phyloP scores from a whole-genome alignment of 2,797 vertebrate genomes.

The Tadarida brasiliensis region DNA sequence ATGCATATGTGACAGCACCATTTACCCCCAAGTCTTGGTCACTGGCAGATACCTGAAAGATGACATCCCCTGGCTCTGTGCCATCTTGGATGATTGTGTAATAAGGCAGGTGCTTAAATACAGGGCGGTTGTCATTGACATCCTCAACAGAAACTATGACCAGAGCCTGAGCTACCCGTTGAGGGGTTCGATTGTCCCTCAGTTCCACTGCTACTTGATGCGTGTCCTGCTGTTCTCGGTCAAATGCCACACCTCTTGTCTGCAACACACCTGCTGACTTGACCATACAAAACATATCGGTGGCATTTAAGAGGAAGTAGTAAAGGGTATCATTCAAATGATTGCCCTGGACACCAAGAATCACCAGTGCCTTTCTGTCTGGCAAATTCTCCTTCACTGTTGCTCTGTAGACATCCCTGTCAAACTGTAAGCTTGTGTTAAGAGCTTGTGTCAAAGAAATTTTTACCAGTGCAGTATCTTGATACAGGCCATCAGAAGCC shows the following conservation, averaged over 20 bases:
- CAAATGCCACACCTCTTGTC: conserved; percentile 93
- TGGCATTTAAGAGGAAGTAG: conserved; percentile 93
- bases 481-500: conserved; percentile 94
- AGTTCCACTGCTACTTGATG: conserved; percentile 93
- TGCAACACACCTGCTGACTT: conserved; percentile 93
- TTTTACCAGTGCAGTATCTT: conserved; percentile 90
- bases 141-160: conserved; percentile 95
- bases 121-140: conserved; percentile 94
- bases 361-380: conserved; percentile 88
- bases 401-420: conserved; percentile 87
- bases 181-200: conserved; percentile 91
- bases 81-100: conserved; percentile 93
- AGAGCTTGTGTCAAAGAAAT: conserved; percentile 89
- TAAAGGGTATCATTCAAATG: conserved; percentile 94
- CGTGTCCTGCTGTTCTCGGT: conserved; percentile 92
- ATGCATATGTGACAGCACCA: conserved; percentile 91
- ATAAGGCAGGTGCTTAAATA: conserved; percentile 95
- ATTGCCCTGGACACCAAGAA: conserved; percentile 91
- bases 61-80: conserved; percentile 95
- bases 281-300: conserved; percentile 91
- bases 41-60: conserved; percentile 94
- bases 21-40: conserved; percentile 95
- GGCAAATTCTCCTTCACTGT: conserved; percentile 92
- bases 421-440: conserved; percentile 90
- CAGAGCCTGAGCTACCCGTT: conserved; percentile 91